Evolutionary conservation across 2,113 vertebrate species (phyloP).

Genomic region (Circaetus gallicus): DNA sequence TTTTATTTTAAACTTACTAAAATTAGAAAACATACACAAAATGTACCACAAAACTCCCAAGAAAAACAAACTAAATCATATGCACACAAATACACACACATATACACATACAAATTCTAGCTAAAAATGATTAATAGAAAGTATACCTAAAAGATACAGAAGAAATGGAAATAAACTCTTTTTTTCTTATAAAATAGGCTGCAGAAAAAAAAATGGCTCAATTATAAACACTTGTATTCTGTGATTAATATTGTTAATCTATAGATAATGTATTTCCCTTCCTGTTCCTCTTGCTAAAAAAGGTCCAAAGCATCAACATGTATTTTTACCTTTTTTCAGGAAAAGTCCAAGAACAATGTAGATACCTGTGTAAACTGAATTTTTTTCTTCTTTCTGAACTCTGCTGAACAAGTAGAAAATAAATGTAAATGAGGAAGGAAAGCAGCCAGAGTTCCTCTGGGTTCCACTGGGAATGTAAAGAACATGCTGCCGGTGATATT

Average conservation of each 20-base stretch:
- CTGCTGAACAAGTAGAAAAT: slow-evolving; percentile 28
- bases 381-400: background rate
- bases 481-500: background rate
- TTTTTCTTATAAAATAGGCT: background rate
- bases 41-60: background rate
- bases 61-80: background rate
- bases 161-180: background rate
- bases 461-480: background rate
- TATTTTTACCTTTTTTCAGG: background rate
- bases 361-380: background rate
- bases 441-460: background rate
- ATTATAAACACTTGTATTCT: background rate
- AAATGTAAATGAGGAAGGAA: slow-evolving; percentile 30
- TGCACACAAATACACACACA: background rate
- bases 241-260: background rate
- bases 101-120: background rate
- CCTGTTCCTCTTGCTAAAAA: background rate
- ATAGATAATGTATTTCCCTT: background rate
- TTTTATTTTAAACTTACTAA: background rate
- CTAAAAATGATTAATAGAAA: background rate
- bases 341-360: background rate
- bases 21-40: background rate
- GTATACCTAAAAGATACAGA: background rate
- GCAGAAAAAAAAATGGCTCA: background rate
- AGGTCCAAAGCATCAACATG: background rate